A percentile compares a stretch with the other conserved stretches of the same genome.
These are phyloP conservation scores for Gasterosteus nipponicus DNA, from an alignment of 2,113 vertebrate species.

Conservation along the genomic window DNA sequence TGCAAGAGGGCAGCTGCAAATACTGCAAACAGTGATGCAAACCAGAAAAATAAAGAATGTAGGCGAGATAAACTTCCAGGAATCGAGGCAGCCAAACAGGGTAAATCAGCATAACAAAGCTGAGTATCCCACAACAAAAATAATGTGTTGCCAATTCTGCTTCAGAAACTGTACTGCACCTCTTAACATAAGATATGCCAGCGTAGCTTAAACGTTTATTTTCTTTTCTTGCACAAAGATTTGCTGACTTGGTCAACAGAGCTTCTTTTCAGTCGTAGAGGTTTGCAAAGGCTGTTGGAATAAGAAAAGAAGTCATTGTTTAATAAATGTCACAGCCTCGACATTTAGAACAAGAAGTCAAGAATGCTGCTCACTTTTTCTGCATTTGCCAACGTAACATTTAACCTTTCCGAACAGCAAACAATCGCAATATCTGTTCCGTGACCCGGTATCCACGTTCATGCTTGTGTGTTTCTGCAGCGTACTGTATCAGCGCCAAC, in stretches of 20 bases:
- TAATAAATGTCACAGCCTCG: conserved; percentile 70
- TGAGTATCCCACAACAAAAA: conserved; percentile 2
- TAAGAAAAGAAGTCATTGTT: conserved; percentile 72
- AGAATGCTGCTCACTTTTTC: conserved; percentile 67
- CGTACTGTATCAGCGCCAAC: conserved; percentile 83
- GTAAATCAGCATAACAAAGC: not conserved
- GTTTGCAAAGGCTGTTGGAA: conserved; percentile 56
- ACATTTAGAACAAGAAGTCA: conserved; percentile 67
- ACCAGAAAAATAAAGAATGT: not conserved
- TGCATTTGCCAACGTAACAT: conserved; percentile 44
- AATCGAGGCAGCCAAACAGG: not conserved
- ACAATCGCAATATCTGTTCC: conserved; percentile 27
- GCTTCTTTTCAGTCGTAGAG: conserved; percentile 54
- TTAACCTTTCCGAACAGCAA: conserved; percentile 40
- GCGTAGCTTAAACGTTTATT: conserved; percentile 12
- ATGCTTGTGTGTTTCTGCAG: conserved; percentile 71
- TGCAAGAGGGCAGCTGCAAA: not conserved
- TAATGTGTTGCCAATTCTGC: not conserved
- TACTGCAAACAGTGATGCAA: not conserved
- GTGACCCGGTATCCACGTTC: not conserved
- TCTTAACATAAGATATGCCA: conserved; percentile 20
- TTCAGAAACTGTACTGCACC: not conserved
- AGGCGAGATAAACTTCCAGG: not conserved
- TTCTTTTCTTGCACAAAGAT: conserved; percentile 41
- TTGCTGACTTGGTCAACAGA: conserved; percentile 61